phyloP scores from a whole-genome alignment of 2,113 vertebrate species.

The Neopipo cinnamomea region DNA sequence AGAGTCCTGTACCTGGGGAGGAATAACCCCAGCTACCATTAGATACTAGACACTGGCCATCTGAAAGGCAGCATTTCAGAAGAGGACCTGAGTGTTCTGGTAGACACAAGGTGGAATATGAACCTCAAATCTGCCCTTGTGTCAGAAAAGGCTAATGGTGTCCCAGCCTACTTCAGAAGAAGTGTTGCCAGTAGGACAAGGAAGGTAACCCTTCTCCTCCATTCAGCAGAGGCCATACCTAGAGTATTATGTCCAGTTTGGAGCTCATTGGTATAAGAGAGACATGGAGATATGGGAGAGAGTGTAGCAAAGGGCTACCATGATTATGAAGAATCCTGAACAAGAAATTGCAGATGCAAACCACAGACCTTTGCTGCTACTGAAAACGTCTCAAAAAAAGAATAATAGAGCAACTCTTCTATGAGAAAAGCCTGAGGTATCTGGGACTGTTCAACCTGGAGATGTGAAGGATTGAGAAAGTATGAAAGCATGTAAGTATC shows the following conservation, averaged over 20 bases:
- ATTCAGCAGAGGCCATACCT: not conserved
- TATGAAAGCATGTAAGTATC: not conserved
- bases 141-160: not conserved
- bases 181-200: not conserved
- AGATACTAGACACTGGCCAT: fast-evolving
- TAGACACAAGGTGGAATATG: not conserved
- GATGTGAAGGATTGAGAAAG: not conserved
- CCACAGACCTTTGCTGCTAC: not conserved
- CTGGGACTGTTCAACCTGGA: not conserved
- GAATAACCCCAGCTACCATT: not conserved
- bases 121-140: not conserved
- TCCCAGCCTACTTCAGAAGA: not conserved
- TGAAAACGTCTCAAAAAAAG: not conserved
- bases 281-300: no score
- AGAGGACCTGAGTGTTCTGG: fast-evolving
- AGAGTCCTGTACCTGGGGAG: not conserved
- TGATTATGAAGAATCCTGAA: not conserved
- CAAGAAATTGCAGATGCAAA: not conserved
- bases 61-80: not conserved
- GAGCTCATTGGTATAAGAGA: not conserved
- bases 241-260: not conserved
- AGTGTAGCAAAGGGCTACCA: not conserved
- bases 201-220: not conserved
- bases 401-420: not conserved
- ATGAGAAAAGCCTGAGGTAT: not conserved